Base-by-base conservation (phyloP, 2,888 invertebrate species). In the Papilio elwesi region DNA sequence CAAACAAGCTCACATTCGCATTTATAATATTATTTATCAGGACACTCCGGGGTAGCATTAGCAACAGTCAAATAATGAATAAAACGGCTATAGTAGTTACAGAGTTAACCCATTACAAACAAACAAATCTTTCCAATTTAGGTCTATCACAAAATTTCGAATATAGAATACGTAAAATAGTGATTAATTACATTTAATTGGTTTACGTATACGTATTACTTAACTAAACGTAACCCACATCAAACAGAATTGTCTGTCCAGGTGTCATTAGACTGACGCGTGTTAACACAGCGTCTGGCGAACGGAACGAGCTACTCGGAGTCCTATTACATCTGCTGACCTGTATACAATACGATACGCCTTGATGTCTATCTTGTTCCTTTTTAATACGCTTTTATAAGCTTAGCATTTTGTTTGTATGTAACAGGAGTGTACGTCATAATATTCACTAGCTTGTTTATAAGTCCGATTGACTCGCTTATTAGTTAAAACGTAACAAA, bases 181-280 rank as follows among this genome's bases (percentile, higher is more conserved):
- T 2, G 26, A 4, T 26, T 49, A 49, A 26, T 26, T 64, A 16
- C 13, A 57, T 55, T 43, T n/a, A 51, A 68, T 68, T 55, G 13
- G 12, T 49, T 49, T 59, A 59, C n/a, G 36, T 16, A 36, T 13
- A 13, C 63, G 11, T 48, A 26, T 62, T 26, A 12, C 52, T 26
- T 26, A 26, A 26, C 2, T 4, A 26, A 71, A 71, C 51, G 43
- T 71, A 59, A 66, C 71, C 59, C 66, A 43, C 59, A 26, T 71
- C 71, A 71, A 67, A 59, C 51, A 26, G n/a, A 48, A 57, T 66
- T 49, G 59, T 67, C 59, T 55, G 55, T 65, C 59, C 59, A 66
- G 57, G 65, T 65, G 66, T 71, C 66, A 67, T 67, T 71, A 49
- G 71, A 66, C 59, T 66, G 59, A 71, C 59, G 47, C 43, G 15